A percentile compares a stretch with the other conserved stretches of the same genome.
Conservation (phyloP, 92 coral and sea anemone genomes). For the Porites rus region DNA sequence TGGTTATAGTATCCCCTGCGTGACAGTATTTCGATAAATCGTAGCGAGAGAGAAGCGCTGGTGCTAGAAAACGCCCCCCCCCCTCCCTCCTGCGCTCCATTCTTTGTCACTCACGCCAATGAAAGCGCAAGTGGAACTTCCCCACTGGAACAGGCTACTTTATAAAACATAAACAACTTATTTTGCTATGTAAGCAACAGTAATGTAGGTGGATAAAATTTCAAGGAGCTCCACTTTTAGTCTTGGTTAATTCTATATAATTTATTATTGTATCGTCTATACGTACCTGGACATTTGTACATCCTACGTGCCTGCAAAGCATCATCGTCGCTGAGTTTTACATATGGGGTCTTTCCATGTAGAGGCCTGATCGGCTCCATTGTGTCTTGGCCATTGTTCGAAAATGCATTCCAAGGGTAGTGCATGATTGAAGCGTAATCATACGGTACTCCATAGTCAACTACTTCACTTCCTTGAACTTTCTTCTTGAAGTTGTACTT, state of each 20-base stretch:
- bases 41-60: too few species aligned
- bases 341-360: slow-evolving; percentile 84
- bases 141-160: too few species aligned
- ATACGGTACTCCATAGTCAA: slow-evolving; percentile 90
- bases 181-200: too few species aligned
- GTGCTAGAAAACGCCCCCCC: too few species aligned
- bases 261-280: not conserved
- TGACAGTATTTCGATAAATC: too few species aligned
- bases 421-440: slow-evolving; percentile 97
- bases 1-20: too few species aligned
- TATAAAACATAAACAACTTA: too few species aligned
- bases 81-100: too few species aligned
- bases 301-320: slow-evolving; percentile 90
- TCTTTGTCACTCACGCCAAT: too few species aligned
- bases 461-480: slow-evolving; percentile 84
- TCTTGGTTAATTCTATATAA: not conserved
- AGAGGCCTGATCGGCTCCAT: slow-evolving; percentile 80
- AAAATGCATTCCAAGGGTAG: slow-evolving; percentile 90
- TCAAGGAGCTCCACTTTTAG: not conserved
- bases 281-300: slow-evolving; percentile 92
- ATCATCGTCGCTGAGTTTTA: slow-evolving; percentile 87
- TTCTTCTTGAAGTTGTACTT: slow-evolving; percentile 92
- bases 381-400: slow-evolving; percentile 83
- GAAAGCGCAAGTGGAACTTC: too few species aligned
- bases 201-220: not conserved